A percentile compares a stretch with the other conserved stretches of the same genome.
phyloP scores from a whole-genome alignment of 2,888 invertebrate genomes.

The Parapristionchus giblindavisi region DNA sequence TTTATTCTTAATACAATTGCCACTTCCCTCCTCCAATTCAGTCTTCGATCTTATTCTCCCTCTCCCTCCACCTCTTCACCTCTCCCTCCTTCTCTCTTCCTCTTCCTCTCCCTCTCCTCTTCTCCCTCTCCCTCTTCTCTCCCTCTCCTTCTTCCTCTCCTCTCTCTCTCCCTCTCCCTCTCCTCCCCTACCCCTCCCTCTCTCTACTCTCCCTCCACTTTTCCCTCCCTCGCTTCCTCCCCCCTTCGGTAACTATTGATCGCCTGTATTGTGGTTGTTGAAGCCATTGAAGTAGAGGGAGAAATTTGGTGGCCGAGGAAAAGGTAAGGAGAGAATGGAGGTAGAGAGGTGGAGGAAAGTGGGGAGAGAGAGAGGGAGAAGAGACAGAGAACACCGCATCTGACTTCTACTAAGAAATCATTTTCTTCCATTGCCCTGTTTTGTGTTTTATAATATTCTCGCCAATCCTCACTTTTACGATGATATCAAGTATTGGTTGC shows the following conservation, averaged over 20 bases:
- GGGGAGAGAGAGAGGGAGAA: too few relatives aligned
- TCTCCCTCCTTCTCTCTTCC: not conserved
- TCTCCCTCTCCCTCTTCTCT: constrained; percentile 30
- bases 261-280: too few relatives aligned
- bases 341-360: not conserved
- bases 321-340: not conserved
- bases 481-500: too few relatives aligned
- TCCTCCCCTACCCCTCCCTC: not conserved
- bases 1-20: too few relatives aligned
- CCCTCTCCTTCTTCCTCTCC: not conserved
- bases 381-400: too few relatives aligned
- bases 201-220: not conserved
- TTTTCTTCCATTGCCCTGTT: too few relatives aligned
- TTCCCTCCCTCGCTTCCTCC: not conserved
- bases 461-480: too few relatives aligned
- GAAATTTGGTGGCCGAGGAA: not conserved
- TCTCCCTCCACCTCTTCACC: constrained; percentile 15
- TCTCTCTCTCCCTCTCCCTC: not conserved
- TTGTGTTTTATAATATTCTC: too few relatives aligned
- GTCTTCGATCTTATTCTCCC: not conserved
- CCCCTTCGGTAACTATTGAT: not conserved
- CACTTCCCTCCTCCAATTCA: not conserved
- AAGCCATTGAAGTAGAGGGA: not conserved
- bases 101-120: constrained; percentile 37
- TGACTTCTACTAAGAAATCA: too few relatives aligned